A percentile compares a stretch with the other conserved stretches of the same genome.
phyloP scores from a whole-genome alignment of 2,888 invertebrate genomes.

The Acleris literana region DNA sequence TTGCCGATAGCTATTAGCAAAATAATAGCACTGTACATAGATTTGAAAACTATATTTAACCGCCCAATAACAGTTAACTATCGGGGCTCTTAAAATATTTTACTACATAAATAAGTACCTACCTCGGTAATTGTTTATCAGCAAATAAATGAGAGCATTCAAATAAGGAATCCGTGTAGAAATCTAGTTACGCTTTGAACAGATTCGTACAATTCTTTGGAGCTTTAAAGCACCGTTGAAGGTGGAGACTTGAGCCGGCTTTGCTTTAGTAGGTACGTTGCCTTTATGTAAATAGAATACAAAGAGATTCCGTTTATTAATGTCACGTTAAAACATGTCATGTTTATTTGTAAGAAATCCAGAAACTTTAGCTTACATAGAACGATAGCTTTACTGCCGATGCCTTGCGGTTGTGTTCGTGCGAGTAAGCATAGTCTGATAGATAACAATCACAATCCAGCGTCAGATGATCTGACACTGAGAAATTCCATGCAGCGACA shows the following conservation, averaged over 20 bases:
- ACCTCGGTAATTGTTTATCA: neutral
- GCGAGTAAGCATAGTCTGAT: too few relatives aligned
- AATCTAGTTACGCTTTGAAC: constrained; percentile 43
- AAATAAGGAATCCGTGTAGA: constrained; percentile 18
- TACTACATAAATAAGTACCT: too few relatives aligned
- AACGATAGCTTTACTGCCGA: too few relatives aligned
- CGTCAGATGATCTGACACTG: too few relatives aligned
- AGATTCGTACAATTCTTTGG: constrained; percentile 64
- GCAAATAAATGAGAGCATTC: constrained; percentile 31
- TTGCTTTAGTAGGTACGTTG: neutral
- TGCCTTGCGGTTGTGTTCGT: too few relatives aligned
- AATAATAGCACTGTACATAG: too few relatives aligned
- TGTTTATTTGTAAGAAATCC: neutral
- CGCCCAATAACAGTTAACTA: too few relatives aligned
- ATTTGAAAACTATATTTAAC: neutral
- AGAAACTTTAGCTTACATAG: too few relatives aligned
- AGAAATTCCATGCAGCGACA: too few relatives aligned
- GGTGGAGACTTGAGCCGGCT: constrained; percentile 23
- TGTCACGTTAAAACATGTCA: neutral
- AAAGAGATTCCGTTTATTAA: constrained; percentile 23
- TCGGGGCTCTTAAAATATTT: too few relatives aligned
- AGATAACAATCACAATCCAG: too few relatives aligned
- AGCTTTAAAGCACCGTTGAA: constrained; percentile 50
- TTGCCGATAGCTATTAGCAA: too few relatives aligned
- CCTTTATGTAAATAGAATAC: constrained; percentile 11